A percentile compares a stretch with the other conserved stretches of the same genome.
Evolutionary conservation across 1,140 invertebrate species (phyloP).

Genomic region (Pogonognathellus flavescens): DNA sequence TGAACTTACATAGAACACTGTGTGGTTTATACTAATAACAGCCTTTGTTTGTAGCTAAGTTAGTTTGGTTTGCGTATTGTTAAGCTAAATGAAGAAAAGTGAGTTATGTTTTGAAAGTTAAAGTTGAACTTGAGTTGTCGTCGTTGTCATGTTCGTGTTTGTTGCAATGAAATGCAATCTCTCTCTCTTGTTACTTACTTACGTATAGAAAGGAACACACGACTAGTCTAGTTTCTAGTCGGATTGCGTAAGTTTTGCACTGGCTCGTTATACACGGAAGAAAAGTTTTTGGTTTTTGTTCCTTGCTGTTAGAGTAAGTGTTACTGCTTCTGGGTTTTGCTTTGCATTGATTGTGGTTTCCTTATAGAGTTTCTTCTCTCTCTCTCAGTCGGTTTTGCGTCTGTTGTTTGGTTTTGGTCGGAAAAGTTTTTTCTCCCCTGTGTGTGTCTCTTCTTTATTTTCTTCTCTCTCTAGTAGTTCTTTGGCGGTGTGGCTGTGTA

Average conservation of each 20-base stretch:
- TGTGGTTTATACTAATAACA: too few species aligned
- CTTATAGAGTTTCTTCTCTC: not conserved
- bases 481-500: conserved; percentile 21
- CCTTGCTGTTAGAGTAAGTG: too few species aligned
- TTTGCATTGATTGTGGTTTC: not conserved
- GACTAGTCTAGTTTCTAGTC: too few species aligned
- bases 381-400: not conserved
- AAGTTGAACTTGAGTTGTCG: conserved; percentile 46
- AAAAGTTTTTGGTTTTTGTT: too few species aligned
- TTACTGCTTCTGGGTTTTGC: not conserved
- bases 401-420: not conserved
- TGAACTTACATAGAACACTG: too few species aligned
- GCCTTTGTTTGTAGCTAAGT: too few species aligned
- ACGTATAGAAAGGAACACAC: not conserved
- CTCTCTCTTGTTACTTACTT: not conserved
- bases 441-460: conserved; percentile 26
- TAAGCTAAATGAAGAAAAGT: conserved; percentile 45
- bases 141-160: conserved; percentile 42
- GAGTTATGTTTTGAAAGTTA: conserved; percentile 28
- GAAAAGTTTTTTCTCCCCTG: conserved; percentile 1
- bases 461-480: not conserved
- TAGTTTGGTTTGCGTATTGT: conserved; percentile 20
- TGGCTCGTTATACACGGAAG: too few species aligned
- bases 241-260: not conserved
- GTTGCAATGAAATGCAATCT: conserved; percentile 48